Conservation (phyloP, 2,888 invertebrate genomes). For the Perdita meconis region DNA sequence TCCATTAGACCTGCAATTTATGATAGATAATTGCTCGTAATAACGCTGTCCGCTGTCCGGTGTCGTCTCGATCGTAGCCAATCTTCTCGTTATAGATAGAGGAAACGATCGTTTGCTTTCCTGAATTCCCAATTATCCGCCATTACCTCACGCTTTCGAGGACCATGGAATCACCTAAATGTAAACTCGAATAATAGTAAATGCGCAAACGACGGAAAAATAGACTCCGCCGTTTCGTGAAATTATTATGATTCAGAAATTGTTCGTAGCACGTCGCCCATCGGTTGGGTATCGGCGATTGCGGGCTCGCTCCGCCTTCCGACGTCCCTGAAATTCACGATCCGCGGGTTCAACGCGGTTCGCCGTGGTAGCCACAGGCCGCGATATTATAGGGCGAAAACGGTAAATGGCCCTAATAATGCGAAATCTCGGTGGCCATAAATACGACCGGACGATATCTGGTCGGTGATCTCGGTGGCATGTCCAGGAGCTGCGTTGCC, state of each 20-base stretch:
- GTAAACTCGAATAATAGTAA: neutral
- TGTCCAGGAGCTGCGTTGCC: slow-evolving; percentile 78
- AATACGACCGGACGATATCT: slow-evolving; percentile 82
- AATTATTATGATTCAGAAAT: neutral
- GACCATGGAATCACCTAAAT: neutral
- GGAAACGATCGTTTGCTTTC: slow-evolving; percentile 6
- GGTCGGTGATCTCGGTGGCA: slow-evolving; percentile 80
- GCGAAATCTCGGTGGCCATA: slow-evolving; percentile 83
- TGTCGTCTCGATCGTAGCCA: slow-evolving; percentile 48
- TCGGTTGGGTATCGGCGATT: neutral
- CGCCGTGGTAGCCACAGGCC: slow-evolving; percentile 55
- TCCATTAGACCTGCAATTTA: slow-evolving; percentile 42
- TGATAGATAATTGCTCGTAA: slow-evolving; percentile 62
- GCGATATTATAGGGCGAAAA: slow-evolving; percentile 81
- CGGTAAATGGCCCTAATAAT: slow-evolving; percentile 83
- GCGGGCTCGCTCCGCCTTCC: neutral
- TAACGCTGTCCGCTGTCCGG: slow-evolving; percentile 20
- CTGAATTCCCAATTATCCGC: slow-evolving; percentile 13
- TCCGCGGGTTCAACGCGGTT: slow-evolving; percentile 59
- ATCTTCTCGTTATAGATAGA: slow-evolving; percentile 6
- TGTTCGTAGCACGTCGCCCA: neutral
- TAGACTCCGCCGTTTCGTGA: neutral
- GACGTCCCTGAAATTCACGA: slow-evolving; percentile 57
- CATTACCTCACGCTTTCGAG: neutral
- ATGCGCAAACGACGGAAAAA: neutral